These are phyloP conservation scores for Bombylius discolor DNA, from an alignment of 2,888 invertebrate species.

Conservation along the genomic window DNA sequence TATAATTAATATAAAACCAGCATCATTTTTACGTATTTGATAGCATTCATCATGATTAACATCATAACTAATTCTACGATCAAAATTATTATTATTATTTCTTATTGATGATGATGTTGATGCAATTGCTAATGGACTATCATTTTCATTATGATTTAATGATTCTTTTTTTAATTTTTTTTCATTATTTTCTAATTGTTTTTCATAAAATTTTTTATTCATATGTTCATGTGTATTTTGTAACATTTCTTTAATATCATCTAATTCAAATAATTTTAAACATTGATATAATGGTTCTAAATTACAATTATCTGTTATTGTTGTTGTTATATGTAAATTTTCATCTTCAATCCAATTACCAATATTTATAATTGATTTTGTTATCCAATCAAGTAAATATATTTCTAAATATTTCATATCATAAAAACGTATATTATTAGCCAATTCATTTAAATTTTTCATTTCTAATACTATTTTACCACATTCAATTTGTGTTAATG, in stretches of 20 bases:
- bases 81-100: not conserved
- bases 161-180: not conserved
- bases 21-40: constrained; percentile 18
- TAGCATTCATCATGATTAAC: constrained; percentile 14
- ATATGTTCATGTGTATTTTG: not conserved
- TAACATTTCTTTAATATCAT: constrained; percentile 20
- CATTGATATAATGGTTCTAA: constrained; percentile 18
- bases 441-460: constrained; percentile 13
- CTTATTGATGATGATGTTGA: not conserved
- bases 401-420: constrained; percentile 26
- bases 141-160: constrained; percentile 7
- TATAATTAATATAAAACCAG: constrained; percentile 30
- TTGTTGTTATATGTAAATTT: not conserved
- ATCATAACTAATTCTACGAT: not conserved
- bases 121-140: not conserved
- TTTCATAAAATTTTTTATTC: not conserved
- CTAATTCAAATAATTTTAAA: constrained; percentile 26
- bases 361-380: constrained; percentile 20
- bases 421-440: constrained; percentile 24
- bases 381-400: constrained; percentile 28
- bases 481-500: constrained; percentile 26
- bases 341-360: constrained; percentile 14
- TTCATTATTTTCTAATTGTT: constrained; percentile 2
- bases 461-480: constrained; percentile 20
- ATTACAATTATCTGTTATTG: constrained; percentile 18